Percentiles rank a stretch among this genome's conserved stretches.
These are phyloP conservation scores for Rhabdornis inornatus DNA, from an alignment of 2,113 vertebrate species.

Conservation along the genomic window DNA sequence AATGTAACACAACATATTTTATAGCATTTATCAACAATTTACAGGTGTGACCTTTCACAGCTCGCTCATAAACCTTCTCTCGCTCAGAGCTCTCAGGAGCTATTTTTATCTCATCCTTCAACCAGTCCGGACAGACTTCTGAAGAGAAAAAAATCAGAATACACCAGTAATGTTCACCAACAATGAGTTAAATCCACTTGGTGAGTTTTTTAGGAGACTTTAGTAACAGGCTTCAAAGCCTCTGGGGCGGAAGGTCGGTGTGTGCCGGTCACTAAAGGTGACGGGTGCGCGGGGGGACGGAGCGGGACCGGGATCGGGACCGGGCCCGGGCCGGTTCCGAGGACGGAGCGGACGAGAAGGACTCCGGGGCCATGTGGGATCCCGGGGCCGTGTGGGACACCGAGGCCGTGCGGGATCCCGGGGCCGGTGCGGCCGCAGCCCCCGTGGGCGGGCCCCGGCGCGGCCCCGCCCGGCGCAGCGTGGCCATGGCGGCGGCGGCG, in stretches of 20 bases:
- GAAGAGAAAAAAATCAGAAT: background rate
- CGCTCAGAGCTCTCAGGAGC: background rate
- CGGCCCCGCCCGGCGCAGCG: background rate
- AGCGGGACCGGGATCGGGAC: too few relatives aligned
- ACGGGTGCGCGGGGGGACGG: background rate
- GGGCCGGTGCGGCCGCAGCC: too few relatives aligned
- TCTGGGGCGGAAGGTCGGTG: background rate
- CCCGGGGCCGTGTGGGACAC: rapidly evolving
- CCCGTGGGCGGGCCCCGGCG: background rate
- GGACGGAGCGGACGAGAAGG: too few relatives aligned
- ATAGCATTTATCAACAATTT: background rate
- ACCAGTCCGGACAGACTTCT: background rate
- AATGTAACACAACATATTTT: background rate
- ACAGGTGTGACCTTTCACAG: too few relatives aligned
- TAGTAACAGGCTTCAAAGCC: too few relatives aligned
- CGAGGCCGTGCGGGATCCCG: rapidly evolving
- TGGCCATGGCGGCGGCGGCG: background rate
- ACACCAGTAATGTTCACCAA: background rate
- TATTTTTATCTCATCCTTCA: background rate
- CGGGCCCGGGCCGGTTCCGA: too few relatives aligned
- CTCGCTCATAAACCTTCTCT: background rate
- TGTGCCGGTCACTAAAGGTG: background rate
- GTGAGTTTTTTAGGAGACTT: background rate
- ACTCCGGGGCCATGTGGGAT: rapidly evolving
- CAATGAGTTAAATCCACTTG: background rate